Percentiles rank a stretch among this genome's conserved stretches.
Evolutionary conservation across 1,140 invertebrate genomes (phyloP).

Genomic region (Zaprionus africanus): DNA sequence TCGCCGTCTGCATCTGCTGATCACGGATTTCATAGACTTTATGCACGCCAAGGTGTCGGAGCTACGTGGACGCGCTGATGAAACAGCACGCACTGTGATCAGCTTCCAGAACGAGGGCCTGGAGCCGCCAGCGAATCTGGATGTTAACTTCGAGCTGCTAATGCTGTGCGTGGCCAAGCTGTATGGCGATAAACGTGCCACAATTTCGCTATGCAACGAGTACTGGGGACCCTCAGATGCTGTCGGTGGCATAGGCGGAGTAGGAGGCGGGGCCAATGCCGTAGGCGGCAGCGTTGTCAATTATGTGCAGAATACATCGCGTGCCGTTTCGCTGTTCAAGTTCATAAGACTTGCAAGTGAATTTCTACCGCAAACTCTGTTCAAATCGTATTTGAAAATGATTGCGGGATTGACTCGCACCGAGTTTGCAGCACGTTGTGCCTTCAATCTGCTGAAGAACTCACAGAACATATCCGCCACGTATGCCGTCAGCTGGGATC

Average conservation of each 20-base stretch:
- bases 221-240: slow-evolving; percentile 92
- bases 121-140: slow-evolving; percentile 90
- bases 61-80: slow-evolving; percentile 93
- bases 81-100: slow-evolving; percentile 92
- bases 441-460: slow-evolving; percentile 94
- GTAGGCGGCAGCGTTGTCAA: not conserved
- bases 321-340: slow-evolving; percentile 93
- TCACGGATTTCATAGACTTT: slow-evolving; percentile 96
- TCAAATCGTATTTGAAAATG: slow-evolving; percentile 95
- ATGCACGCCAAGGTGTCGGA: slow-evolving; percentile 95
- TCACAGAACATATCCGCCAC: slow-evolving; percentile 84
- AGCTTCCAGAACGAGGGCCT: slow-evolving; percentile 93
- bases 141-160: slow-evolving; percentile 93
- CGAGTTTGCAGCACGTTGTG: slow-evolving; percentile 89
- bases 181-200: slow-evolving; percentile 90
- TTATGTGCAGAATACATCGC: slow-evolving; percentile 82
- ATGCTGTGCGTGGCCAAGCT: slow-evolving; percentile 91
- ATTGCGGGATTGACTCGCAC: slow-evolving; percentile 92
- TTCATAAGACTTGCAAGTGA: slow-evolving; percentile 95
- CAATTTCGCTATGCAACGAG: slow-evolving; percentile 90
- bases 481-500: slow-evolving; percentile 91
- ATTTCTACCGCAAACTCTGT: slow-evolving; percentile 92
- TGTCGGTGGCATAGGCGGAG: slow-evolving; percentile 14
- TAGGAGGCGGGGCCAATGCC: not conserved
- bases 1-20: slow-evolving; percentile 92